These are phyloP conservation scores for Pitangus sulphuratus DNA, from an alignment of 2,797 vertebrate genomes.

Conservation along the genomic window DNA sequence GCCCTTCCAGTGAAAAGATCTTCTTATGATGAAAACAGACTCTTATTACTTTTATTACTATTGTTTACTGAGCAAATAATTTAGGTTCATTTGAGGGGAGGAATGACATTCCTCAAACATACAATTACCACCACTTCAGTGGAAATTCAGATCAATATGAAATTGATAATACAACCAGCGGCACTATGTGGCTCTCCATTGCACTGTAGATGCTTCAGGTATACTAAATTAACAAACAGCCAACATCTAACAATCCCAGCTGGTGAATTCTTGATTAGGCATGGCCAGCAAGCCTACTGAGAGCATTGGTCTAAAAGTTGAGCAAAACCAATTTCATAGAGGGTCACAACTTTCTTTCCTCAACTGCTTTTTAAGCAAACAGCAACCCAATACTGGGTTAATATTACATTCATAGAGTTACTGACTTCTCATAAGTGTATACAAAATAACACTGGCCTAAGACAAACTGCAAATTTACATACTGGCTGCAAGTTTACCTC, in stretches of 20 bases:
- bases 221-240: background rate
- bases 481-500: background rate
- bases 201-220: background rate
- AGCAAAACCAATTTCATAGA: background rate
- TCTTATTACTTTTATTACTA: background rate
- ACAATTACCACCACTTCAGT: background rate
- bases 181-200: background rate
- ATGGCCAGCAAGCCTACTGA: background rate
- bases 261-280: background rate
- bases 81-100: background rate
- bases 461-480: background rate
- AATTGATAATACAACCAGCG: background rate
- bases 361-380: background rate
- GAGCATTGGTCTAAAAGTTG: background rate
- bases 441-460: background rate
- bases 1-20: background rate
- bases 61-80: background rate
- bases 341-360: background rate
- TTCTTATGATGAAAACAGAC: background rate
- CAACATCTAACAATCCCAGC: background rate
- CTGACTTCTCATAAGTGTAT: background rate
- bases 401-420: background rate
- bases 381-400: background rate
- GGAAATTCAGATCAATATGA: background rate
- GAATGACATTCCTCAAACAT: background rate